Base-by-base conservation (phyloP, 2,113 vertebrate species). In the Pseudopodoces humilis region DNA sequence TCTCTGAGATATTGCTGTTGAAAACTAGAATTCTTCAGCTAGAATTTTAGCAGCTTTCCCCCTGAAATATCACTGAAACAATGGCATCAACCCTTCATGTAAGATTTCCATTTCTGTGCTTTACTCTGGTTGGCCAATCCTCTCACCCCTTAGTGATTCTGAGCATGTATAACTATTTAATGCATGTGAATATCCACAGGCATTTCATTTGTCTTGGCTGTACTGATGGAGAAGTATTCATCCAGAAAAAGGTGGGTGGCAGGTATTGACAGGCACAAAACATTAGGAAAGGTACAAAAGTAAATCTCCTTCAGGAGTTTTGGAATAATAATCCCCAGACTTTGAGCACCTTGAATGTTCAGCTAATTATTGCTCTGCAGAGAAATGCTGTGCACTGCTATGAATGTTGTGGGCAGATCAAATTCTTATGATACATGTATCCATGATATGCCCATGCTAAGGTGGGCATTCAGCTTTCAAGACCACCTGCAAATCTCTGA, bases 161-260 rank as follows among this genome's bases (percentile, higher is more conserved):
- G 58, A 83, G 82, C 89, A 78, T 75, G 75, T 25, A 35, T 13
- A 50, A 31, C 47, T 77, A 8, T 75, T 95, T 75, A 90, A 96
- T 93, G 89, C 52, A 33, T 77, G 59, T 39, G 43, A 62, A 81
- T 94, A 88, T 91, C 95, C 71, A 75, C 91, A 88, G 96, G 94
- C 96, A 30, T 63, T 91, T 88, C 33, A 87, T 96, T 96, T 94
- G 75, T 94, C 92, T 96, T 7, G 0, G 14, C 46, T 92, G 41
- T n/a, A 37, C 71, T 75, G 82, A 87, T 43, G 52, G 47, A 93
- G 75, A 86, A 4, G 4, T 91, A 74, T 81, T 90, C 72, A 63
- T 79, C 83, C 67, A 77, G 70, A 55, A 91, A 60, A 88, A 70
- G 60, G 67, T 74, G 67, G 70, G 75, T 70, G 89, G 67, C 89